Base-by-base conservation (phyloP, 92 coral and sea anemone species). In the Zoanthus sociatus region DNA sequence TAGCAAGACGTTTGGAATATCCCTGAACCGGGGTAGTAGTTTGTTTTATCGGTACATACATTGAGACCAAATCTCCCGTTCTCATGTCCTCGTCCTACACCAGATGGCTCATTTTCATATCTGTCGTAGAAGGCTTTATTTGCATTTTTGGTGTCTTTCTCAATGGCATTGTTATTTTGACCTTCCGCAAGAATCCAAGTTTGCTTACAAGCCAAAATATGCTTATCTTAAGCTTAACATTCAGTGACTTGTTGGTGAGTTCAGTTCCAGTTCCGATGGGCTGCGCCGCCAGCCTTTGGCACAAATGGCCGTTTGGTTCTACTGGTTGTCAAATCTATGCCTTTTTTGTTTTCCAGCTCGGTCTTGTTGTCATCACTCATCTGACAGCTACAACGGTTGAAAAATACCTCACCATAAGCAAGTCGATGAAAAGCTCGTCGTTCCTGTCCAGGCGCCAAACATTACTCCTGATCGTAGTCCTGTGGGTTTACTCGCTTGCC, bases 321-420 rank as follows among this genome's bases (percentile, higher is more conserved):
- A 64, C 84, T 55, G 93, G 91, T 13, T 92, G 95, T 50, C 79
- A 90, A 54, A 84, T 84, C 26, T 91, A 92, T 42, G 95, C 95
- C 5, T 92, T 92, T 64, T 85, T 92, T 74, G 83, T 90, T 15
- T 92, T 90, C 63, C 76, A 87, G n/a, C 87, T 92, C 48, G 95
- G 93, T 1, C 87, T 90, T 17, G 93, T 92, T 55, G 84, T 91
- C 66, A 87, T 90, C 83, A 77, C 90, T 7, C 93, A 90, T 84
- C 30, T 92, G 73, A 92, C 91, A 13, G 85, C 71, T 45, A 75
- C 88, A 53, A 89, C 95, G 17, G 85, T 83, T 21, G 95, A 91
- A 67, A 92, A 79, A 73, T 92, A 92, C 78, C 79, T 92, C 58
- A 92, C 93, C 44, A 83, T 92, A 56, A 75, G 64, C 47, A 77